These are phyloP conservation scores for Zosterops borbonicus DNA, from an alignment of 2,113 vertebrate species.

Conservation along the genomic window DNA sequence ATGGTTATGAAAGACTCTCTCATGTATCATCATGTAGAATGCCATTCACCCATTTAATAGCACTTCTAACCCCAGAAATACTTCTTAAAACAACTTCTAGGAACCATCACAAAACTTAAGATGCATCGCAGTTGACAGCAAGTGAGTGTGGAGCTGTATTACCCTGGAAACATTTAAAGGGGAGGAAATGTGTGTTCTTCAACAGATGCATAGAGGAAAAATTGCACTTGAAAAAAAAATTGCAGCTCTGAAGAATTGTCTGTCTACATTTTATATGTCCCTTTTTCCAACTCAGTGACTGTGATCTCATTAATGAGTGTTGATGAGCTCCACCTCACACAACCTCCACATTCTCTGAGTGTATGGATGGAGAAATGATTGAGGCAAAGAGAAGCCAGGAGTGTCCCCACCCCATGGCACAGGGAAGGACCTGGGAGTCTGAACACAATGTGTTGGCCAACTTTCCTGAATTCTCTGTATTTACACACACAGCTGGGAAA, in stretches of 20 bases:
- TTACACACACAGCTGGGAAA: background rate
- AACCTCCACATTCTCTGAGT: accelerated
- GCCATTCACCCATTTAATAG: background rate
- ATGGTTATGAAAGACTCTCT: background rate
- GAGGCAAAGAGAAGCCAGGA: background rate
- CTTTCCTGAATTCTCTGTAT: background rate
- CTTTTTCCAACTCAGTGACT: background rate
- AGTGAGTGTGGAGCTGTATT: background rate
- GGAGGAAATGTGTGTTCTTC: background rate
- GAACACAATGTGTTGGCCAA: background rate
- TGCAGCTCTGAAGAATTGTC: background rate
- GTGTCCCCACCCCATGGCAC: accelerated
- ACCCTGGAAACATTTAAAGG: background rate
- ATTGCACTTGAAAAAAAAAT: background rate
- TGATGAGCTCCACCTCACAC: background rate
- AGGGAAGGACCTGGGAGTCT: background rate
- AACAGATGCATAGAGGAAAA: background rate
- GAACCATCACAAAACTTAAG: background rate
- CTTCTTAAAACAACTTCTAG: background rate
- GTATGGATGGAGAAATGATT: background rate
- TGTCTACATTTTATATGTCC: no score
- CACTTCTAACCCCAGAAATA: background rate
- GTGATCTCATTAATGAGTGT: background rate
- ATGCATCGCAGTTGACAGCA: background rate
- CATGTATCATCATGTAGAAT: background rate